Evolutionary conservation across 2,797 vertebrate species (phyloP).

Genomic region (Rhinella marina): DNA sequence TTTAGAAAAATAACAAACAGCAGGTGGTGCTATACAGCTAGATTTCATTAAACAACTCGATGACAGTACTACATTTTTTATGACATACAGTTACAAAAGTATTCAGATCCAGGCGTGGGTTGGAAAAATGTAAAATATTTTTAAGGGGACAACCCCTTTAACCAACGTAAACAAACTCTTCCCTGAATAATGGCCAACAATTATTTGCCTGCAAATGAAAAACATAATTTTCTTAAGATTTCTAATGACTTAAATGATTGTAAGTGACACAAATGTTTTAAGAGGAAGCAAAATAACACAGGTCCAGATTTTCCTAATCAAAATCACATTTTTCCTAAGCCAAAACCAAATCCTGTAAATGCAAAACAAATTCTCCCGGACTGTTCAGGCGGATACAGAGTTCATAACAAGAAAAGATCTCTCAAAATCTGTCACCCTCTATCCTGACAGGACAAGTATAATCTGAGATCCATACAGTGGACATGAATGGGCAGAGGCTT

Average conservation of each 20-base stretch:
- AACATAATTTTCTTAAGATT: slow-evolving; percentile 25
- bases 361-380: slow-evolving; percentile 17
- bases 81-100: too few relatives aligned
- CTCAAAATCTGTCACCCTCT: background rate
- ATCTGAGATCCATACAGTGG: background rate
- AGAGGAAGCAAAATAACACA: slow-evolving; percentile 1
- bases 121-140: too few relatives aligned
- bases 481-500: background rate
- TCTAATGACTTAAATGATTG: slow-evolving; percentile 1
- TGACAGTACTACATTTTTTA: too few relatives aligned
- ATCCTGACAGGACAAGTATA: background rate
- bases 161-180: slow-evolving; percentile 2
- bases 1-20: too few relatives aligned
- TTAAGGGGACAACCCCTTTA: too few relatives aligned
- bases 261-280: slow-evolving; percentile 29
- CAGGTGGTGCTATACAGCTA: too few relatives aligned
- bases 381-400: background rate
- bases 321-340: slow-evolving; percentile 37
- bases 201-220: slow-evolving; percentile 37
- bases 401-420: background rate
- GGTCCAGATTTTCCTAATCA: slow-evolving; percentile 36
- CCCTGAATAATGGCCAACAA: slow-evolving; percentile 1
- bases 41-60: too few relatives aligned
- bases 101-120: too few relatives aligned
- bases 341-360: slow-evolving; percentile 20